Percentiles rank a stretch among this genome's conserved stretches.
phyloP scores from a whole-genome alignment of 2,113 vertebrate genomes.

The Upupa epops region DNA sequence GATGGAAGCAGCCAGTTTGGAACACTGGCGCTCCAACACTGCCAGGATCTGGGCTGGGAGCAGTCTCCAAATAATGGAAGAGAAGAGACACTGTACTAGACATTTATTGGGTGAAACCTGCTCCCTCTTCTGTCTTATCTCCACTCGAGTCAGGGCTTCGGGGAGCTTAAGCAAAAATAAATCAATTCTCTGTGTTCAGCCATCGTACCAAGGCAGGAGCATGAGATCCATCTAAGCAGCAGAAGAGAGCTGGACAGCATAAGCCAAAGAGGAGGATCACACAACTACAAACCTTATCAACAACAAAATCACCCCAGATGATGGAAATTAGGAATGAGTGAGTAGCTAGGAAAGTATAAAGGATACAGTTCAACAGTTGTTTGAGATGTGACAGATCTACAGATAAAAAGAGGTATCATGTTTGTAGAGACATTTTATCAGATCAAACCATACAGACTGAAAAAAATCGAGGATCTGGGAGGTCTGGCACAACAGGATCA shows the following conservation, averaged over 20 bases:
- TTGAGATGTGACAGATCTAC: neutral
- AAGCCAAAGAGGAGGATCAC: neutral
- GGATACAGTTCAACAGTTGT: neutral
- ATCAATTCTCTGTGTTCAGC: neutral
- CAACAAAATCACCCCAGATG: neutral
- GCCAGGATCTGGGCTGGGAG: neutral
- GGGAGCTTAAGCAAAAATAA: neutral
- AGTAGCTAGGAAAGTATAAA: neutral
- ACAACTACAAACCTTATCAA: neutral
- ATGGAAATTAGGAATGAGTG: neutral
- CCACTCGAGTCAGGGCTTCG: neutral
- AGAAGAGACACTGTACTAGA: neutral
- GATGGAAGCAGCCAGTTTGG: neutral
- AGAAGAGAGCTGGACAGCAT: neutral
- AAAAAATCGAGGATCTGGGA: neutral
- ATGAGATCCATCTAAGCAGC: neutral
- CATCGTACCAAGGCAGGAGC: neutral
- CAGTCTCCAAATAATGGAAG: neutral
- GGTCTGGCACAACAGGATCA: neutral
- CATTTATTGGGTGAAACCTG: neutral
- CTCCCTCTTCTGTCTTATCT: neutral
- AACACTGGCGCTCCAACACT: neutral
- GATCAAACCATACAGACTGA: neutral
- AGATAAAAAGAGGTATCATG: neutral
- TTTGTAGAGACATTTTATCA: neutral